Conservation (phyloP, 2,797 vertebrate genomes). For the Phylloscopus collybita region DNA sequence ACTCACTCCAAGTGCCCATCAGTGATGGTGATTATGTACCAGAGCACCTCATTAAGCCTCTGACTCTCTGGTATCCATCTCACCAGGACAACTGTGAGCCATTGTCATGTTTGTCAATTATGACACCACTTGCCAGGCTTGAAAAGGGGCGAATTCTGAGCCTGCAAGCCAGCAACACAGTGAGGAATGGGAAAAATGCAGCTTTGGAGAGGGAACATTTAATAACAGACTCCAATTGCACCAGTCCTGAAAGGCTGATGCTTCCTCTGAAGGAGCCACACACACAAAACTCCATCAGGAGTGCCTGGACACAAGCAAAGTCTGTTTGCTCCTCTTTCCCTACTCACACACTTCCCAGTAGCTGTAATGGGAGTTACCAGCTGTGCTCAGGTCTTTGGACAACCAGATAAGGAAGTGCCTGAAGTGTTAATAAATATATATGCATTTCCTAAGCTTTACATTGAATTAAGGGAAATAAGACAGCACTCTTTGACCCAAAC, state of each 20-base stretch:
- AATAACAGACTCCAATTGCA: neutral
- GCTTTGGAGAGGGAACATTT: neutral
- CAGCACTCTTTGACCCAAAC: neutral
- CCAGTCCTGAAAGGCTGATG: neutral
- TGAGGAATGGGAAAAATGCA: neutral
- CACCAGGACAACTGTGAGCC: conserved; percentile 21
- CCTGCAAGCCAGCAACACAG: neutral
- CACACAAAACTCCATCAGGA: neutral
- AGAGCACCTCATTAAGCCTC: conserved; percentile 60
- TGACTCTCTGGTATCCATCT: conserved; percentile 27
- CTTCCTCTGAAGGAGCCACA: neutral
- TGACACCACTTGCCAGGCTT: neutral
- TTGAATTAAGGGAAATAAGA: neutral
- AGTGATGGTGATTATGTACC: conserved; percentile 44
- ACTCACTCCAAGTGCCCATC: conserved; percentile 41
- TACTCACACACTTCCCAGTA: neutral
- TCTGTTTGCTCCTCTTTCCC: neutral
- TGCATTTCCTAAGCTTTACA: neutral
- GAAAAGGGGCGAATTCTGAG: neutral
- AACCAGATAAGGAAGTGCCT: neutral
- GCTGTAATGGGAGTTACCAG: neutral
- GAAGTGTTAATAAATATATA: neutral
- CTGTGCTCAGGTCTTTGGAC: neutral
- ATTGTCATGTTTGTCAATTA: conserved; percentile 8
- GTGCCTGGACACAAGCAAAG: neutral